Evolutionary conservation across 1,140 invertebrate species (phyloP).

Genomic region (Ooceraea biroi): DNA sequence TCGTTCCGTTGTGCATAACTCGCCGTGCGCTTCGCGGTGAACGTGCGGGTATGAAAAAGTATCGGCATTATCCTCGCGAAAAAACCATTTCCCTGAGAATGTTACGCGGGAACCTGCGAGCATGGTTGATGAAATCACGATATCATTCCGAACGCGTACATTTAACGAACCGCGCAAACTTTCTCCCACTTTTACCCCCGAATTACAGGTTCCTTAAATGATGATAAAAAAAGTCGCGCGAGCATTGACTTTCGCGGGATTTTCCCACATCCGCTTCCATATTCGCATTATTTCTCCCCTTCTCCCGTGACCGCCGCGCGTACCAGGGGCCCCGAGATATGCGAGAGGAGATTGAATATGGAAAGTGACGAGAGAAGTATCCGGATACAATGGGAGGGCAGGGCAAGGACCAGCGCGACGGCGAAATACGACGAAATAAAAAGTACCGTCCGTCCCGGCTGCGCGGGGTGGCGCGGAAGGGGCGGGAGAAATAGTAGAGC

Average conservation of each 20-base stretch:
- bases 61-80: slow-evolving; percentile 32
- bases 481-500: slow-evolving; percentile 21
- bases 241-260: neutral
- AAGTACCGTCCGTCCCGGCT: slow-evolving; percentile 38
- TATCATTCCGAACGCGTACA: too few relatives aligned
- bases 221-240: slow-evolving; percentile 9
- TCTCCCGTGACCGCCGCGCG: too few relatives aligned
- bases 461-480: slow-evolving; percentile 10
- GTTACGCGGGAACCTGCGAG: neutral
- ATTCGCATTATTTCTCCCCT: neutral
- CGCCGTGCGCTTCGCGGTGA: slow-evolving; percentile 17
- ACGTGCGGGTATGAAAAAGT: slow-evolving; percentile 26
- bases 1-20: slow-evolving; percentile 22
- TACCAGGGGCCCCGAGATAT: slow-evolving; percentile 20
- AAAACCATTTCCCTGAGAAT: slow-evolving; percentile 31
- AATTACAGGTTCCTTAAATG: neutral
- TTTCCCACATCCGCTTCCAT: neutral
- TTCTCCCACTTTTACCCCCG: neutral
- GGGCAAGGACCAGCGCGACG: slow-evolving; percentile 41
- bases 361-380: slow-evolving; percentile 67
- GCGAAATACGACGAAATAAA: slow-evolving; percentile 59
- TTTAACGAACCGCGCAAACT: neutral
- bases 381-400: slow-evolving; percentile 58
- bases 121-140: neutral
- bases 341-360: slow-evolving; percentile 63